These are phyloP conservation scores for Eulemur albifrons DNA, from an alignment of 2,797 vertebrate genomes.

Conservation along the genomic window DNA sequence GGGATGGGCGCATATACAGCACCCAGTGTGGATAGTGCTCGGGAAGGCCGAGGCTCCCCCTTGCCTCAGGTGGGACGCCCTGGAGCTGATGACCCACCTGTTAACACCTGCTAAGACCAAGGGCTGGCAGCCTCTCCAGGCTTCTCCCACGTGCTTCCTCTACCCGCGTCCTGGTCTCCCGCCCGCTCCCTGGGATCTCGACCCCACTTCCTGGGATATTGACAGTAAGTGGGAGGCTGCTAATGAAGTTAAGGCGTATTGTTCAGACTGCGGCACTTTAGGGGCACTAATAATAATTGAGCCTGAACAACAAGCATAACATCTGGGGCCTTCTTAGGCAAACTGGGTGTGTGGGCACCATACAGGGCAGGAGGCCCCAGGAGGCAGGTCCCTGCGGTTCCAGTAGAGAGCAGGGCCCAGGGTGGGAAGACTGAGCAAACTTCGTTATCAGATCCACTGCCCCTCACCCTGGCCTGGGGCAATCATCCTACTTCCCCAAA, in stretches of 20 bases:
- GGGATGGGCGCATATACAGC: too few species aligned
- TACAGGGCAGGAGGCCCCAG: neutral
- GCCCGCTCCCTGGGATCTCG: neutral
- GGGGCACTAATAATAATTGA: neutral
- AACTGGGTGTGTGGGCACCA: rapidly evolving
- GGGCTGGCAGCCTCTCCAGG: neutral
- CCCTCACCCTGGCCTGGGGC: neutral
- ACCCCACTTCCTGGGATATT: neutral
- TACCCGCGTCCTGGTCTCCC: rapidly evolving
- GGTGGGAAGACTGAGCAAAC: neutral
- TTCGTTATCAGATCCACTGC: neutral
- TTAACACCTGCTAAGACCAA: neutral
- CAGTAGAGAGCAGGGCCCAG: neutral
- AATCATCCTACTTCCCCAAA: conserved; percentile 60
- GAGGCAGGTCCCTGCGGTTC: neutral
- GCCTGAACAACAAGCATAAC: neutral
- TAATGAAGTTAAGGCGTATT: neutral
- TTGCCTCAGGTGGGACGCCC: neutral
- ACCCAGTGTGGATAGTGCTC: rapidly evolving
- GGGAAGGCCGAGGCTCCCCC: too few species aligned
- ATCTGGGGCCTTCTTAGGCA: neutral
- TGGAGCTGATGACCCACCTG: neutral
- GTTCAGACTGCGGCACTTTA: neutral
- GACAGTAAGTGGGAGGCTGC: neutral
- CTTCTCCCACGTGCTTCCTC: neutral